phyloP scores from a whole-genome alignment of 2,113 vertebrate species.

The Onychostoma macrolepis region DNA sequence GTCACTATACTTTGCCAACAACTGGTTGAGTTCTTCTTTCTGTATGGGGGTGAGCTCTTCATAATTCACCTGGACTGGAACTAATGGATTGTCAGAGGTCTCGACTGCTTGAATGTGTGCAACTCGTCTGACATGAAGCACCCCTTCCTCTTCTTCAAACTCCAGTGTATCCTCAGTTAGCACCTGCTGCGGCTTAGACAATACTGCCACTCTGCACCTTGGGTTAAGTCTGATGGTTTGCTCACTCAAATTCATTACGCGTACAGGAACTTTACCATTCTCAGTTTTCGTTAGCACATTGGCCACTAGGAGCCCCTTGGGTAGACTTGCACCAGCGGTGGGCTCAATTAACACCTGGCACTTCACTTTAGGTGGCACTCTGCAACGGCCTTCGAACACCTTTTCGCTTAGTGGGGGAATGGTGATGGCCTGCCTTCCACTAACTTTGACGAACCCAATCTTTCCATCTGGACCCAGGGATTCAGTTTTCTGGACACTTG shows the following conservation, averaged over 20 bases:
- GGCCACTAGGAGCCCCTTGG: too few relatives aligned
- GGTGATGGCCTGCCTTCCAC: neutral
- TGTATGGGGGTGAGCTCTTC: neutral
- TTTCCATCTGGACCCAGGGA: neutral
- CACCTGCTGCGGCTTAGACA: neutral
- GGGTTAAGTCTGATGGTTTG: neutral
- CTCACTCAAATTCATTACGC: neutral
- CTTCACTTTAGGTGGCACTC: neutral
- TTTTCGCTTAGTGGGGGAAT: neutral
- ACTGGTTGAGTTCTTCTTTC: neutral
- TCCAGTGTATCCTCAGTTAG: neutral
- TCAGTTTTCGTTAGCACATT: too few relatives aligned
- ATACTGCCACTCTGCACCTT: neutral
- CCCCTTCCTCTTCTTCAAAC: neutral
- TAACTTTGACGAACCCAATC: neutral
- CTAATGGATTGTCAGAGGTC: neutral
- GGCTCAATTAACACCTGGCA: neutral
- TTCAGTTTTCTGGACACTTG: neutral
- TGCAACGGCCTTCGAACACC: neutral
- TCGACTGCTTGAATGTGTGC: neutral
- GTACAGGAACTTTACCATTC: neutral
- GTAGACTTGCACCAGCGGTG: neutral
- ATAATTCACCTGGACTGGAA: slow-evolving; percentile 2
- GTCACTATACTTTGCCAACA: neutral
- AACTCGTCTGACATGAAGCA: neutral